Evolutionary conservation across 2,113 vertebrate species (phyloP), one percentile per base, ranked within the genome.

Genomic region (Sciurus niger): DNA sequence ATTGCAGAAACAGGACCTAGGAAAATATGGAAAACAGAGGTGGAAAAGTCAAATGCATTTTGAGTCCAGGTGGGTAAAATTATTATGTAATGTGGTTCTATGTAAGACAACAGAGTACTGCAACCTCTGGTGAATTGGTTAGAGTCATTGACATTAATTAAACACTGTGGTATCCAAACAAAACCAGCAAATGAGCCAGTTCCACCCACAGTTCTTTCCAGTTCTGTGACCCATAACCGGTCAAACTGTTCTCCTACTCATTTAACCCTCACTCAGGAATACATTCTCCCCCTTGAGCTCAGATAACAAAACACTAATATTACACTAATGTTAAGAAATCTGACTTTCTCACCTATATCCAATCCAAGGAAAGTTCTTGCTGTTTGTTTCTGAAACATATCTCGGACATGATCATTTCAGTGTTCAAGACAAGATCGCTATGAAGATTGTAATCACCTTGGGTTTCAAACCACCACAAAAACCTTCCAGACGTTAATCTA

Each of bases 71-170:
- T 28, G 78, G 58, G 65, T 74, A 94, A 84, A 90, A 76, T 90
- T 34, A 53, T 67, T 43, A 40, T 55, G 34, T 46, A 76, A 60
- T 30, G 14, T 63, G 53, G 46, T 68, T 84, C 58, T 32, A 18
- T 1, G 0, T 20, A 73, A 90, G 34, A 82, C 34, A 85, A 37
- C 0, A 86, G 68, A 55, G 2, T 30, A 34, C 5, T 46, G 18
- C 22, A 63, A 13, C 12, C 30, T 58, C 83, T 46, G 58, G 20
- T 73, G 70, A 93, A 86, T 20, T 72, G 80, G 72, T 9, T 37
- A 34, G 18, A 20, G 28, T 73, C 74, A 76, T 11, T 53, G 63
- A 97, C 78, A 90, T 80, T 84, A 83, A 95, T 53, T 76, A 86
- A 95, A 92, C 46, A 78, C n/a, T 32, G 11, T 92, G 30, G 18